Conservation (phyloP, 2,888 invertebrate genomes). For the Luperina testacea region DNA sequence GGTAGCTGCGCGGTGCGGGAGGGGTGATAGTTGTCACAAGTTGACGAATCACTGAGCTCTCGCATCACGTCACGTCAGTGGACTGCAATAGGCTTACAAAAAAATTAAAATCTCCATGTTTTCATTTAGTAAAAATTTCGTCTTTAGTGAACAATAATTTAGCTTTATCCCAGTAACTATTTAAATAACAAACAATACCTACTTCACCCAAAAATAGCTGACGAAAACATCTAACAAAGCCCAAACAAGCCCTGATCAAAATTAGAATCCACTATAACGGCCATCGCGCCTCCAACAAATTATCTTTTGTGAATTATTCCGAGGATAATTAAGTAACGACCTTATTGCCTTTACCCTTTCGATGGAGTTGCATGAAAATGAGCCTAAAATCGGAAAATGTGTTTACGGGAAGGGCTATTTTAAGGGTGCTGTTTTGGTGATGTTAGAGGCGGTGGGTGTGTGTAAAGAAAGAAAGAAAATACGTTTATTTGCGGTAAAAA, state of each 20-base stretch:
- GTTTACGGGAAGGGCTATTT: neutral
- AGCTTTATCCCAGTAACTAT: neutral
- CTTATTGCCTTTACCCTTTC: constrained; percentile 25
- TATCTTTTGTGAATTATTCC: constrained; percentile 52
- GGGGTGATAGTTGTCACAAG: too few species aligned
- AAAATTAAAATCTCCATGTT: too few species aligned
- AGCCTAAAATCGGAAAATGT: neutral
- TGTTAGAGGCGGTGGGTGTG: neutral
- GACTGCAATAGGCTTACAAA: too few species aligned
- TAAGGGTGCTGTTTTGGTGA: neutral
- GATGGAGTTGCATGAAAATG: constrained; percentile 18
- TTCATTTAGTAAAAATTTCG: too few species aligned
- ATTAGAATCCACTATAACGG: constrained; percentile 24
- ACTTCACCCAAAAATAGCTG: constrained; percentile 7
- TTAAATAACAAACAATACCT: neutral
- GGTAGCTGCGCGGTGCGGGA: too few species aligned
- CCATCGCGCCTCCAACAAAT: constrained; percentile 19
- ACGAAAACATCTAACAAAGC: neutral
- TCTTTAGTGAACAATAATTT: neutral
- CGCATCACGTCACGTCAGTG: too few species aligned
- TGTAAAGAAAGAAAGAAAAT: neutral
- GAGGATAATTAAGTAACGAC: constrained; percentile 24
- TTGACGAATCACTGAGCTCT: too few species aligned
- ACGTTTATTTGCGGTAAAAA: neutral
- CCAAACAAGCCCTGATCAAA: constrained; percentile 9